Evolutionary conservation across 2,113 vertebrate species (phyloP).

Genomic region (Macrotis lagotis): DNA sequence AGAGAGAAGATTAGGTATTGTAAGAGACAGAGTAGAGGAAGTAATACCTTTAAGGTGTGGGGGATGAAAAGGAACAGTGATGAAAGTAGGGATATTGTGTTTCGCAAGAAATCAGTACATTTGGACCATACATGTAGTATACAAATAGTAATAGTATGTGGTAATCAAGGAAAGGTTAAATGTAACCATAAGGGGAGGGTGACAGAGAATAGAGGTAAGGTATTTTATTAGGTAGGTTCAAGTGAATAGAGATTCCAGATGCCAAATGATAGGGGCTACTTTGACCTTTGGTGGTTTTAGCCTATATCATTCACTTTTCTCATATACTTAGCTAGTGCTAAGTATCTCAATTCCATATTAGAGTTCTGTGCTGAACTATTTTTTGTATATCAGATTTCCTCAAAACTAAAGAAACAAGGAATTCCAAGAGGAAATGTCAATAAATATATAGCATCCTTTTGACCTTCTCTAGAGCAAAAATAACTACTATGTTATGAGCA

Average conservation of each 20-base stretch:
- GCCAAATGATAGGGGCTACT: not conserved
- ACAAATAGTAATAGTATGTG: not conserved
- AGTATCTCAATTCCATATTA: not conserved
- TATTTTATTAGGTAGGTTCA: not conserved
- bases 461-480: slow-evolving; percentile 53
- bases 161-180: not conserved
- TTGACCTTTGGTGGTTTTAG: not conserved
- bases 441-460: not conserved
- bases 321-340: not conserved
- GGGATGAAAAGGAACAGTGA: not conserved
- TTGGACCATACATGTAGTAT: not conserved
- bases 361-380: slow-evolving; percentile 22
- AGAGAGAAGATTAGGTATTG: not conserved
- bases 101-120: not conserved
- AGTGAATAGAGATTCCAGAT: not conserved
- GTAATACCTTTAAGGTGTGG: not conserved
- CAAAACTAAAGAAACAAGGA: slow-evolving; percentile 49
- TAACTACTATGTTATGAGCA: slow-evolving; percentile 55
- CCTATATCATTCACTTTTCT: slow-evolving; percentile 4
- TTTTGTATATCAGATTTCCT: slow-evolving; percentile 45
- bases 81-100: not conserved
- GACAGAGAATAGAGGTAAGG: not conserved
- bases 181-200: not conserved
- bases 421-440: slow-evolving; percentile 11
- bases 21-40: not conserved